Evolutionary conservation across 2,888 invertebrate species (phyloP).

Genomic region (Rapana venosa): DNA sequence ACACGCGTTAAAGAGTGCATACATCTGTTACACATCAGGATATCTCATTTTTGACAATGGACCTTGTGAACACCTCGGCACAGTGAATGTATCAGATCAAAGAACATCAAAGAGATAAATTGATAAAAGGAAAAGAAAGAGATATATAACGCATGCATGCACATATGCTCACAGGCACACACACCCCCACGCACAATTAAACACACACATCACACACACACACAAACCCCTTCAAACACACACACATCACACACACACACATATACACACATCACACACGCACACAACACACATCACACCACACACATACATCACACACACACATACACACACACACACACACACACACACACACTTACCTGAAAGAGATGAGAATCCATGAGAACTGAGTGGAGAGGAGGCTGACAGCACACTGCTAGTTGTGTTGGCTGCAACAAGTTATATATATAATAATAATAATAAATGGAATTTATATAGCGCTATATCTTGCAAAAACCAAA

Average conservation of each 20-base stretch:
- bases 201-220: not conserved
- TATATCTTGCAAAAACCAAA: too few species aligned
- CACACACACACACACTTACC: constrained; percentile 48
- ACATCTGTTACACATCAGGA: too few species aligned
- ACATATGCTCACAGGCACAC: not conserved
- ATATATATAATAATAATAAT: constrained; percentile 18
- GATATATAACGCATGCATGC: not conserved
- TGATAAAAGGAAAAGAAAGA: constrained; percentile 9
- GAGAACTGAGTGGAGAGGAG: constrained; percentile 61
- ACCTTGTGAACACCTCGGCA: too few species aligned
- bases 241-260: not conserved
- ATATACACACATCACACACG: not conserved
- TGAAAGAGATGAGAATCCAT: constrained; percentile 55
- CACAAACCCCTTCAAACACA: too few species aligned
- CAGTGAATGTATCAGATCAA: not conserved
- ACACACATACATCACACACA: not conserved
- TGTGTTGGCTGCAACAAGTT: constrained; percentile 45
- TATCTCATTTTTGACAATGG: too few species aligned
- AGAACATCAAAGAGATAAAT: not conserved
- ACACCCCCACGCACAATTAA: not conserved
- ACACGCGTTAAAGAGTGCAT: not conserved
- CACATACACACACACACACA: not conserved
- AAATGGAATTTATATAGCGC: too few species aligned
- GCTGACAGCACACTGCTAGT: constrained; percentile 44
- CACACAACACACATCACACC: not conserved